Evolutionary conservation across 2,113 vertebrate species (phyloP), one percentile per base, ranked within the genome.

Genomic region (Lophochroa leadbeateri): DNA sequence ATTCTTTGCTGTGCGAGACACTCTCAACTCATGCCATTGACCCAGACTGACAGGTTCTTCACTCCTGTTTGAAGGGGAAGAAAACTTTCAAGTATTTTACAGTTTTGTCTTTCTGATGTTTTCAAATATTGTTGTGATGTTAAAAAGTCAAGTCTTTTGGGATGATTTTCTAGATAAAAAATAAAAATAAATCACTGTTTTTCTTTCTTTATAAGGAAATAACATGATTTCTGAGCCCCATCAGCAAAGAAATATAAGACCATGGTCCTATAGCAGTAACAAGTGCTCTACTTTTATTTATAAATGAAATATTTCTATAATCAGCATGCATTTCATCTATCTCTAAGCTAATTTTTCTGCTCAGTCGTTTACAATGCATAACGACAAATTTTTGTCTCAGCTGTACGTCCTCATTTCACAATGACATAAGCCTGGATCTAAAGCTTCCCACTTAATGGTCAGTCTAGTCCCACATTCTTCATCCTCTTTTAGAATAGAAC

Each of bases 1-100:
- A 14, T 98, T 99, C 97, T 99, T 99, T 0, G 99, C 99, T 0
- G 99, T 99, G 23, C 99, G 99, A 47, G 99, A 99, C 25, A 99
- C 98, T 53, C 96, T 98, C 52, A 99, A 21, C 31, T 99, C 99
- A 2, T 99, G 99, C 99, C 99, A 99, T 4, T 98, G 95, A 57
- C 98, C 98, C 80, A 99, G 94, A 65, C 90, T 97, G 61, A 99
- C 88, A 50, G 98, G 96, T 58, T 99, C 98, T 75, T 98, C 98
- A 88, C 99, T 99, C 98, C 99, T 99, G 81, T 97, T 44, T 71
- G 17, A 80, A 94, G 49, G 50, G 65, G 11, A 93, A 93, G 80
- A 86, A 75, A 77, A 80, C 18, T 67, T 82, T 47, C 44, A 83
- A 39, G 17, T 39, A 53, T 53, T 79, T 57, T 75, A 75, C 0